Evolutionary conservation across 2,797 vertebrate genomes (phyloP).

Genomic region (Lutjanus campechanus): DNA sequence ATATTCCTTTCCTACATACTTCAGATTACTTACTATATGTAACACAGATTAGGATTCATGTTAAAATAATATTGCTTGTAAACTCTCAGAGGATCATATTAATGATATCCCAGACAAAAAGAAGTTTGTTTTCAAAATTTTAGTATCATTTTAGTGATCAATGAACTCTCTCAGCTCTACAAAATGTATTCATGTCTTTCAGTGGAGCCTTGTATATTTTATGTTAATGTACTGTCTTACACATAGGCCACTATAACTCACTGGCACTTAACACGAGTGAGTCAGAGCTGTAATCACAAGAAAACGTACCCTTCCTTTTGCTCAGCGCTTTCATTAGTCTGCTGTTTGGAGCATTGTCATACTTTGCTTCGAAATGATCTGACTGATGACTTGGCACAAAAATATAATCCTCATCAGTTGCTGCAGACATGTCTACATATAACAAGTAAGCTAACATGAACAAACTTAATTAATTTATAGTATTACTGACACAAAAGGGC

Average conservation of each 20-base stretch:
- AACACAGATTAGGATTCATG: background rate
- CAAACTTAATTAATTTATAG: background rate
- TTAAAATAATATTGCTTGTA: no score
- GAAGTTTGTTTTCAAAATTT: background rate
- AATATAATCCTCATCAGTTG: background rate
- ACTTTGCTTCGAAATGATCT: background rate
- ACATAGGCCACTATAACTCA: background rate
- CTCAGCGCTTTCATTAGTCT: background rate
- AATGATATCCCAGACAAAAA: no score
- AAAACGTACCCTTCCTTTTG: background rate
- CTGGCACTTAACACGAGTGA: background rate
- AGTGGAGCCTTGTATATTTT: background rate
- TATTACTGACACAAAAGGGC: background rate
- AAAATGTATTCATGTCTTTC: background rate
- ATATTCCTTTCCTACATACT: background rate
- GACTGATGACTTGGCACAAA: background rate
- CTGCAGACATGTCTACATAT: background rate
- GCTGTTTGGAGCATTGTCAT: background rate
- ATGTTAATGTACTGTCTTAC: background rate
- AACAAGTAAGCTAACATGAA: background rate
- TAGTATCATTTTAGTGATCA: background rate
- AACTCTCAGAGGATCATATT: no score
- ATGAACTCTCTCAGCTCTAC: background rate
- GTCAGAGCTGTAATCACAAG: conserved; percentile 1
- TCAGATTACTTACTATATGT: background rate